Conservation (phyloP, 1,140 invertebrate genomes). For the Tenebrio molitor region DNA sequence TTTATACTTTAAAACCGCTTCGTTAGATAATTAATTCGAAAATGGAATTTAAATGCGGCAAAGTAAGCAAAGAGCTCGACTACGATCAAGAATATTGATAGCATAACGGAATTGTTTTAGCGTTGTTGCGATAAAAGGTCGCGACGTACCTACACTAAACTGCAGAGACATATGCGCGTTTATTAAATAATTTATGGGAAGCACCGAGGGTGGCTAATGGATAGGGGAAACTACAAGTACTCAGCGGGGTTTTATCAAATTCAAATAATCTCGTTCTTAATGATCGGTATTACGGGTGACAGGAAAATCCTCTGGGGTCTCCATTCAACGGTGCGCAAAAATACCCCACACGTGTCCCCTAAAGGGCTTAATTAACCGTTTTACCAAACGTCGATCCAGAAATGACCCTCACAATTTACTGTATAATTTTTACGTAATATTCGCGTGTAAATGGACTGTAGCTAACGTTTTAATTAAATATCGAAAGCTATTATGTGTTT, state of each 20-base stretch:
- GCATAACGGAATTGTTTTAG: too few relatives aligned
- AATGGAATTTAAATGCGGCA: too few relatives aligned
- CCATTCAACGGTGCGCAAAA: conserved; percentile 22
- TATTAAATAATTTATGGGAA: conserved; percentile 47
- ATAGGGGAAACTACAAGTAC: conserved; percentile 44
- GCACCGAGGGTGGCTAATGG: conserved; percentile 48
- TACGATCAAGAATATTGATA: too few relatives aligned
- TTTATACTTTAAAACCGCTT: background rate
- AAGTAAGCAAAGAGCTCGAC: too few relatives aligned
- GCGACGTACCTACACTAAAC: background rate
- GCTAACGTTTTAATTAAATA: background rate
- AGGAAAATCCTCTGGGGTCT: conserved; percentile 34
- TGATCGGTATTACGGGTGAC: conserved; percentile 50
- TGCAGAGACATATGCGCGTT: conserved; percentile 45
- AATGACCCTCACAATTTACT: too few relatives aligned
- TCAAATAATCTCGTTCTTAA: conserved; percentile 53
- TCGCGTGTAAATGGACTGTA: background rate
- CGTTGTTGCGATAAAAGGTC: background rate
- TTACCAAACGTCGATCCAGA: background rate
- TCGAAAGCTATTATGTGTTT: background rate
- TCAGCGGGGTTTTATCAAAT: conserved; percentile 49
- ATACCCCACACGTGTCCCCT: conserved; percentile 5
- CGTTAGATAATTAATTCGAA: too few relatives aligned
- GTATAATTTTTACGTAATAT: background rate
- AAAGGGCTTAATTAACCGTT: conserved; percentile 14